Conservation (phyloP, 2,888 invertebrate genomes). For the Byasa hedistus region DNA sequence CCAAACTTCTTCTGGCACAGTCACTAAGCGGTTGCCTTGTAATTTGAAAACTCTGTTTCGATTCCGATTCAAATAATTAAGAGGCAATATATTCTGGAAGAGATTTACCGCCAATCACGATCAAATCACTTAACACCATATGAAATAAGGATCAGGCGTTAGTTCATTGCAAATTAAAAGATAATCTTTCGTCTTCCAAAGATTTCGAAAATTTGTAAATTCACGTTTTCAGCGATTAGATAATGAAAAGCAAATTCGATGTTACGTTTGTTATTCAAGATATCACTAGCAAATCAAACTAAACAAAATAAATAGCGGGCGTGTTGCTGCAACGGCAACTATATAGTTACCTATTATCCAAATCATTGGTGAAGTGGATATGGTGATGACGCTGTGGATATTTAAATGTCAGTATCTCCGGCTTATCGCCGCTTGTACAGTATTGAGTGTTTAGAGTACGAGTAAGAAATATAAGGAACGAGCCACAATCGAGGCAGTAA, state of each 20-base stretch:
- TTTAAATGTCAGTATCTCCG: slow-evolving; percentile 30
- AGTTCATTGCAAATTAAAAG: too few relatives aligned
- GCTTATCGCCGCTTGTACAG: slow-evolving; percentile 29
- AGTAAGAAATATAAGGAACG: slow-evolving; percentile 15
- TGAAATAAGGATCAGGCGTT: too few relatives aligned
- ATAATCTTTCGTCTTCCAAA: too few relatives aligned
- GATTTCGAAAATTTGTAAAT: too few relatives aligned
- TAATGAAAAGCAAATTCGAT: too few relatives aligned
- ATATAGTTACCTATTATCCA: slow-evolving; percentile 4
- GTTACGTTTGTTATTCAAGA: too few relatives aligned
- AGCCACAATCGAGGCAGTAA: slow-evolving; percentile 1
- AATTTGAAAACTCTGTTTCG: neutral
- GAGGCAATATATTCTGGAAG: too few relatives aligned
- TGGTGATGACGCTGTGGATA: slow-evolving; percentile 23
- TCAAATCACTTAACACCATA: too few relatives aligned
- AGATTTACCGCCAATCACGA: too few relatives aligned
- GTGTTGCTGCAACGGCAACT: neutral
- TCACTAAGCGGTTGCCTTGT: too few relatives aligned
- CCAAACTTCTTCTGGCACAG: too few relatives aligned
- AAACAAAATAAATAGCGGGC: neutral
- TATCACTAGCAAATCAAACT: neutral
- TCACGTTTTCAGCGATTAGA: too few relatives aligned
- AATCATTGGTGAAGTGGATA: slow-evolving; percentile 17
- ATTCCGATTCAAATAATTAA: neutral
- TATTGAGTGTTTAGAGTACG: slow-evolving; percentile 27